phyloP scores from a whole-genome alignment of 2,888 invertebrate genomes.

The Thymelicus lineola region DNA sequence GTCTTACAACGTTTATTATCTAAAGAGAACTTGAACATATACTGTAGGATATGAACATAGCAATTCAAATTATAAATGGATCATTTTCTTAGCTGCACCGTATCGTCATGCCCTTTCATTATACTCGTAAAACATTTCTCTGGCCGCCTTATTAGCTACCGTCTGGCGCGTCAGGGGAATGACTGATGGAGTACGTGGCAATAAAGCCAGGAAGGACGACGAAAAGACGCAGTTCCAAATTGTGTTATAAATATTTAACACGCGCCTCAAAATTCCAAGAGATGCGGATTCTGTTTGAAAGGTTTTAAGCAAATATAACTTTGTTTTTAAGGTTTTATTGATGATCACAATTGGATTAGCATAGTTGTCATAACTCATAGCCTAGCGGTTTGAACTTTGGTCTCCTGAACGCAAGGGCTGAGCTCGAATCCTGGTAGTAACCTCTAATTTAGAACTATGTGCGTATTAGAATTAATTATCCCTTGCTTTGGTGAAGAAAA shows the following conservation, averaged over 20 bases:
- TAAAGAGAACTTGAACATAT: too few relatives aligned
- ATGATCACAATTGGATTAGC: too few relatives aligned
- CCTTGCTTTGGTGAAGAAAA: too few relatives aligned
- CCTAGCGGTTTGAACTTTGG: too few relatives aligned
- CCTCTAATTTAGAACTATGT: too few relatives aligned
- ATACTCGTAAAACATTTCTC: constrained; percentile 25
- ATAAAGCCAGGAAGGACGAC: constrained; percentile 26
- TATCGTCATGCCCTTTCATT: constrained; percentile 19
- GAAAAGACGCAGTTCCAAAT: constrained; percentile 28
- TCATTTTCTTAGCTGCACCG: background rate
- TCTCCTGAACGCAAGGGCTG: too few relatives aligned
- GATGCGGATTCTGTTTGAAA: background rate
- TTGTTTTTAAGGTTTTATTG: background rate
- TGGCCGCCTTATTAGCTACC: constrained; percentile 19
- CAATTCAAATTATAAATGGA: background rate
- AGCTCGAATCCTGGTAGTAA: too few relatives aligned
- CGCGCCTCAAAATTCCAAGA: constrained; percentile 12
- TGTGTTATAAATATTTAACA: constrained; percentile 35
- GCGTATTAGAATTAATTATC: too few relatives aligned
- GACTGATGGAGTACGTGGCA: constrained; percentile 32
- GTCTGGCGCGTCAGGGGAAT: constrained; percentile 35
- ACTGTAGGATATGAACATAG: background rate
- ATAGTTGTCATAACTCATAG: too few relatives aligned
- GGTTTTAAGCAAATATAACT: background rate
- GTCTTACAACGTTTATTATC: too few relatives aligned